Base-by-base conservation (phyloP, 2,888 invertebrate genomes). In the Polyommatus iphigenia region DNA sequence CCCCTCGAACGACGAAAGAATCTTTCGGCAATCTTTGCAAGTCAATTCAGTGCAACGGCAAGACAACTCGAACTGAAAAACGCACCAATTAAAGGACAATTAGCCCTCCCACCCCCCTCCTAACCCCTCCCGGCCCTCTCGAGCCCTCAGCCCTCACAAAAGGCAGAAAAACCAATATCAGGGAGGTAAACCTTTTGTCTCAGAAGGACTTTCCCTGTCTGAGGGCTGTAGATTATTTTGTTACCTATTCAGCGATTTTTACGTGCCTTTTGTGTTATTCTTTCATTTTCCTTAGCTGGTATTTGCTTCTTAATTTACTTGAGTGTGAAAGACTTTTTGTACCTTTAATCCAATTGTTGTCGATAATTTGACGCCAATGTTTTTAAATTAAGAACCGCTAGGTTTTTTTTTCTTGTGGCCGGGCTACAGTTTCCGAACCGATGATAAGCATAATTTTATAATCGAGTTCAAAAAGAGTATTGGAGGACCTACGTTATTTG, bases 81-180 rank as follows among this genome's bases (percentile, higher is more conserved):
- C 90, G 87, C 88, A 88, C 88, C 91, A 92, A 93, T 93, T 92
- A 93, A 92, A 92, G 92, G 91, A 92, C 92, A 92, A 93, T 93
- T 93, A 93, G 91, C 91, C 87, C 87, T 89, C 92, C 91, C 91
- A 2, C 1, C 67, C 67, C 29, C 15, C 20, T 59, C 59, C n/a
- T 7, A 18, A 4, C 15, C 15, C 15, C 67, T 62, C 62, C 24
- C 13, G 20, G 41, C 41, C 10, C 46, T 10, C 10, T 46, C 54
- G 54, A 59, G 59, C 59, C 59, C 20, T 59, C 59, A 67, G 29
- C 89, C 89, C 86, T 87, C 90, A 92, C 92, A 92, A 92, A 92
- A 92, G 93, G 92, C 91, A 88, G 90, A 92, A 92, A 92, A 93
- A 91, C 85, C 92, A 92, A 93, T 92, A 91, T 91, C 86, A 79